Evolutionary conservation across 2,113 vertebrate genomes (phyloP), one percentile per base, ranked within the genome.

Genomic region (Clupea harengus): DNA sequence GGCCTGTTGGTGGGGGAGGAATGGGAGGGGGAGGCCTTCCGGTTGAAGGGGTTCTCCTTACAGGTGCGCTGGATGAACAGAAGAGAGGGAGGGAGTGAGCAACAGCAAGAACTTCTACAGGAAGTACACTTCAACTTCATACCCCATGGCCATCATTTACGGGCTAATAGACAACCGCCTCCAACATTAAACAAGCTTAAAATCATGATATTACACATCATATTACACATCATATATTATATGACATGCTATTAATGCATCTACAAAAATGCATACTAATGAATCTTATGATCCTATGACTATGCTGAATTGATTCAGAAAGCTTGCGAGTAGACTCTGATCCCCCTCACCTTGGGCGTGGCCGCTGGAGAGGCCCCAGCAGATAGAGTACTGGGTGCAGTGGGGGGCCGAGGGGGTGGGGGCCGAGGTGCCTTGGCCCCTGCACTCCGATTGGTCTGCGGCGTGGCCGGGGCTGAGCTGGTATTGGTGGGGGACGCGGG

Each of bases 1-100:
- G 95, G 93, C 91, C 94, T 98, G 89, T 92, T 93, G 0, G 94
- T 92, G 6, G 97, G 96, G 83, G 93, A 93, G 0, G 95, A 89
- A 0, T 93, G 87, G 0, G 96, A 93, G 3, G 97, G 95, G 0
- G 96, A 96, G 45, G 94, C 91, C 91, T 98, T 99, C 89, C 98
- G 94, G 93, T 99, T 98, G 91, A 99, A 99, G 8, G 98, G 98
- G 84, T 99, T 99, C 92, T 99, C 97, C 93, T 99, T 99, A 91
- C 98, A 99, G 87, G 96, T 97, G 84, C 95, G 95, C 98, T 99
- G 84, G 22, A 92, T 39, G 54, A 17, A 83, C 5, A 64, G 64
- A 20, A 18, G 18, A 50, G 28, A 52, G 52, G 28, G 28, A 45
- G 44, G 6, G 67, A 17, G 17, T 22, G 50, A 83, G 22, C 9